Conservation (phyloP, 2,113 vertebrate genomes). For the Naja naja region DNA sequence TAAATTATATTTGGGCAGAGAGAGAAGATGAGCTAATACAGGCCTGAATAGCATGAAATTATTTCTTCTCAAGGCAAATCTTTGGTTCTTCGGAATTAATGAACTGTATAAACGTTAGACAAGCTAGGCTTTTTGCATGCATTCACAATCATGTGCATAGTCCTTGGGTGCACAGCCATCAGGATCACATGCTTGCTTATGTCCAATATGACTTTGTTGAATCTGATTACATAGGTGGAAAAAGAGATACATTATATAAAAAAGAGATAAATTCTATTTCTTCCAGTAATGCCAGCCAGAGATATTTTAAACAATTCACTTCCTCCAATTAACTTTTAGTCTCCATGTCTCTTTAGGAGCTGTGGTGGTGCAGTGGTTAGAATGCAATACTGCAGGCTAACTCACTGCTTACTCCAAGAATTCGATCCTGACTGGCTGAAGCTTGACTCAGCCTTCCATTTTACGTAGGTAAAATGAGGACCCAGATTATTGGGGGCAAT, state of each 20-base stretch:
- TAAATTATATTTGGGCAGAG: neutral
- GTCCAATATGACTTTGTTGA: neutral
- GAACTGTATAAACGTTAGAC: constrained; percentile 33
- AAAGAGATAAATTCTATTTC: neutral
- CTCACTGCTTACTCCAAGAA: too few relatives aligned
- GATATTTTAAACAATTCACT: neutral
- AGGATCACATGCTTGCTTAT: neutral
- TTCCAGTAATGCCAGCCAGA: neutral
- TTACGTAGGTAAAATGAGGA: too few relatives aligned
- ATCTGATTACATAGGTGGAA: neutral
- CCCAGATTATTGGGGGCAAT: too few relatives aligned
- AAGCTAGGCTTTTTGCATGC: neutral
- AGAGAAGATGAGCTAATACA: constrained; percentile 12
- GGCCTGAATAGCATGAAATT: constrained; percentile 54
- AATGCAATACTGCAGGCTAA: too few relatives aligned
- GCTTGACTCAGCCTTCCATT: too few relatives aligned
- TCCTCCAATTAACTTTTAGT: neutral
- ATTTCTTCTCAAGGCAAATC: constrained; percentile 33
- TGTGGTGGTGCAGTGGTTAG: too few relatives aligned
- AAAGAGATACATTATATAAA: neutral
- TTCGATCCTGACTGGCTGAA: too few relatives aligned
- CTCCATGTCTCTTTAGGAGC: too few relatives aligned
- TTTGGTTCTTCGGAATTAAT: constrained; percentile 30
- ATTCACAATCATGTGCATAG: neutral
- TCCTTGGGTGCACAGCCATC: neutral